Evolutionary conservation across 2,113 vertebrate genomes (phyloP), one percentile per base, ranked within the genome.

Genomic region (Sorex fumeus): DNA sequence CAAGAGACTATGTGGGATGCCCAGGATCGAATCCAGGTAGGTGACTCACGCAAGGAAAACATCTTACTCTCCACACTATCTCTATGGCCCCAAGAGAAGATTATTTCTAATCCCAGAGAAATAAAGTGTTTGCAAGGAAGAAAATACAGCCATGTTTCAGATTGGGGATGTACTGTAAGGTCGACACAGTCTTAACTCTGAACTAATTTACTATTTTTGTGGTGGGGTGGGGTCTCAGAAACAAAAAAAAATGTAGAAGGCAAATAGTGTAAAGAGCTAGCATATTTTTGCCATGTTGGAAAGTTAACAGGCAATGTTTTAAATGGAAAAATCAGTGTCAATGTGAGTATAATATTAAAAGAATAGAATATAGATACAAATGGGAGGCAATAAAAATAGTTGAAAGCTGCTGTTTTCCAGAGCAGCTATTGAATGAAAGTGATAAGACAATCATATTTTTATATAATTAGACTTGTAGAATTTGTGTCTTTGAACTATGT

Each of bases 361-460:
- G 13, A 53, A 53, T 16, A 53, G 53, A 53, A 53, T 53, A 67
- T 8, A 90, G n/a, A 50, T 25, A 43, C 3, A 18, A 50, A 70
- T 62, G 23, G 43, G n/a, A 83, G 43, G 12, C 3, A 53, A 53
- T 53, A 53, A 27, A n/a, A 77, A 69, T 62, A 25, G 43, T 30
- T 75, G 43, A 67, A 89, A 89, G 21, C 21, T 91, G 11, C n/a
- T 30, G 53, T 84, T 94, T 91, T 89, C 77, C 84, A 23, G 19
- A 76, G 32, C 19, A 69, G 45, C 40, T 72, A 77, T 8, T 69
- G 34, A 71, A 91, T 16, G 23, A 27, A 27, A 0, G 10, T 83
- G 27, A 4, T 15, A 77, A 71, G 2, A 34, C 30, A 72, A 43
- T 83, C 64, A 28, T 79, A 89, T 13, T 80, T 80, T 77, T 45